A percentile compares a stretch with the other conserved stretches of the same genome.
phyloP scores from a whole-genome alignment of 2,113 vertebrate species.

The Clupea harengus region DNA sequence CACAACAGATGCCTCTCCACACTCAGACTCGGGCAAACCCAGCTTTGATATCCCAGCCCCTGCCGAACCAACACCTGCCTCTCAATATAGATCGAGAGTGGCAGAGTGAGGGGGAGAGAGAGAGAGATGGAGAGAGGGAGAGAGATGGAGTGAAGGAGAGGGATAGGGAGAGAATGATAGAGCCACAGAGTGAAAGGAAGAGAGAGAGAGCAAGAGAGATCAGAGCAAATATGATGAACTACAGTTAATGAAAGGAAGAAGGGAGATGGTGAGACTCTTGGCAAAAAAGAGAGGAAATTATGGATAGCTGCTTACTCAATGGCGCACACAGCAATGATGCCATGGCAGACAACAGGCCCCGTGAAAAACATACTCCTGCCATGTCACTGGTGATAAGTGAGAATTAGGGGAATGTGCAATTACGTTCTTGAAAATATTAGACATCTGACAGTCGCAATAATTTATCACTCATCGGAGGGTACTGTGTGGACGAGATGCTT shows the following conservation, averaged over 20 bases:
- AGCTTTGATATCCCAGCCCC: background rate
- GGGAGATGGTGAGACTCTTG: slow-evolving; percentile 7
- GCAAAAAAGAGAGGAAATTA: slow-evolving; percentile 12
- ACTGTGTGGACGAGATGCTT: background rate
- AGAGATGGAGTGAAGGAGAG: background rate
- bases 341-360: background rate
- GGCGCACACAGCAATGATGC: slow-evolving; percentile 14
- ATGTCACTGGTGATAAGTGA: background rate
- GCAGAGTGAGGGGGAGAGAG: slow-evolving; percentile 12
- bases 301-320: slow-evolving; percentile 28
- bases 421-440: background rate
- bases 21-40: background rate
- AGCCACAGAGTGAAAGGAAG: background rate
- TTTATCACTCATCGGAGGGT: background rate
- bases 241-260: background rate
- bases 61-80: slow-evolving; percentile 1
- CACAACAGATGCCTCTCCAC: slow-evolving; percentile 6
- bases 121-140: background rate
- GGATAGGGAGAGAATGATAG: background rate
- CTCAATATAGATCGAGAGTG: slow-evolving; percentile 20
- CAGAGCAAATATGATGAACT: background rate
- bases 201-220: background rate
- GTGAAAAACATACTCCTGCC: background rate
- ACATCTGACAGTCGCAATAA: background rate
- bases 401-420: background rate